These are phyloP conservation scores for Sebastes vulpes DNA, from an alignment of 2,797 vertebrate species.

Conservation along the genomic window DNA sequence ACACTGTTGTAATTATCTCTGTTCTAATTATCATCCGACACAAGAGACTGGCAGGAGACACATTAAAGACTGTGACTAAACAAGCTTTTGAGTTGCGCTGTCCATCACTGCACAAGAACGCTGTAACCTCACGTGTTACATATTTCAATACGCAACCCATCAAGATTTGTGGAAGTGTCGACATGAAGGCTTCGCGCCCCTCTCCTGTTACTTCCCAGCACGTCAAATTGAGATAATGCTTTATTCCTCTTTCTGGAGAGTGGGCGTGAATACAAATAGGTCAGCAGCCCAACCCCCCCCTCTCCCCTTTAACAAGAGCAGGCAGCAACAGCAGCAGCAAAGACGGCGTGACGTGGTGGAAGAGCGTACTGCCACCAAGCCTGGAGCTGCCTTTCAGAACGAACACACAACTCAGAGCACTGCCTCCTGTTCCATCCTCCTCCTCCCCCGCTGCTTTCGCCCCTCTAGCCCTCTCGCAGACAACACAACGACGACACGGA, in stretches of 20 bases:
- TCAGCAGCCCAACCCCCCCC: conserved; percentile 65
- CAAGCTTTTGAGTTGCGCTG: background rate
- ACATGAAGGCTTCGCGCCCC: background rate
- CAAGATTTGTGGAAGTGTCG: background rate
- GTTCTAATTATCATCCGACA: background rate
- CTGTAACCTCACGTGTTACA: background rate
- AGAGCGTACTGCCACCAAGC: conserved; percentile 61
- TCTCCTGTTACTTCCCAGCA: conserved; percentile 4
- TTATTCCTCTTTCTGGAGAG: conserved; percentile 48
- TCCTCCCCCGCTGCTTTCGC: conserved; percentile 34
- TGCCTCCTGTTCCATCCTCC: conserved; percentile 30
- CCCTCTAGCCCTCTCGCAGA: background rate
- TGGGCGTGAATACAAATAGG: conserved; percentile 77
- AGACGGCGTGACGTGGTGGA: conserved; percentile 61
- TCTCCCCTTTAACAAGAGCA: conserved; percentile 44
- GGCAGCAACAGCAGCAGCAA: conserved; percentile 77
- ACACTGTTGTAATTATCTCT: conserved; percentile 5
- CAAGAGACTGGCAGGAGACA: background rate
- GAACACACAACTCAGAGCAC: conserved; percentile 25
- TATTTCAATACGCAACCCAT: background rate
- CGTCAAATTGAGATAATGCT: conserved; percentile 25
- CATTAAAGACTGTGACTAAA: background rate
- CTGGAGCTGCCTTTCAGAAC: conserved; percentile 53
- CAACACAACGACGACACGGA: conserved; percentile 8
- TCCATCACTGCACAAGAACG: background rate